A percentile compares a stretch with the other conserved stretches of the same genome.
Evolutionary conservation across 2,113 vertebrate genomes (phyloP).

Genomic region (Phoenicopterus ruber): DNA sequence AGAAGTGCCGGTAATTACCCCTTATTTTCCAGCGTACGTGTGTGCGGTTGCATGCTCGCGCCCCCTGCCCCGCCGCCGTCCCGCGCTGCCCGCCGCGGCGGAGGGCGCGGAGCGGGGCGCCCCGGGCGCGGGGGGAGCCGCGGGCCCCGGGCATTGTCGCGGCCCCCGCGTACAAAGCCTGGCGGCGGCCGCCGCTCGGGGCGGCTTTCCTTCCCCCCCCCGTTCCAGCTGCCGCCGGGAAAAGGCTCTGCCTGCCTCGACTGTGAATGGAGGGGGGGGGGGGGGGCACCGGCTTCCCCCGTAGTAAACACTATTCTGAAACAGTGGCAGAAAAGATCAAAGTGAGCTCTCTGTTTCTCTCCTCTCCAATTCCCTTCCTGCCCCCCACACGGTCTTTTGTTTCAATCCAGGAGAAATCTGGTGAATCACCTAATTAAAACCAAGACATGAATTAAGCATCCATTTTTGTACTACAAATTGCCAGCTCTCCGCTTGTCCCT

Average conservation of each 20-base stretch:
- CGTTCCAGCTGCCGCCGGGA: background rate
- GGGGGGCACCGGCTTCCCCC: slow-evolving; percentile 29
- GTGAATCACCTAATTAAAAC: slow-evolving; percentile 85
- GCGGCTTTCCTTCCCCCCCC: background rate
- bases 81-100: background rate
- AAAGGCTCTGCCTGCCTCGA: slow-evolving; percentile 34
- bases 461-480: slow-evolving; percentile 81
- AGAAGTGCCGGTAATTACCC: slow-evolving; percentile 1
- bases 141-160: slow-evolving; percentile 58
- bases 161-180: slow-evolving; percentile 66
- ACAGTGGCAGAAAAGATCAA: slow-evolving; percentile 76
- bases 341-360: slow-evolving; percentile 58
- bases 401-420: slow-evolving; percentile 77
- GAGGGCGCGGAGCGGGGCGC: background rate
- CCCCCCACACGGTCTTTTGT: slow-evolving; percentile 68
- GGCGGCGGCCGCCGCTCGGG: background rate
- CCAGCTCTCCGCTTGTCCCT: slow-evolving; percentile 73
- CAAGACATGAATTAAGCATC: slow-evolving; percentile 83
- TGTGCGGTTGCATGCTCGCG: background rate
- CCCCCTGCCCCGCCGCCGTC: background rate
- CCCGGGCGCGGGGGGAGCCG: background rate
- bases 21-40: background rate
- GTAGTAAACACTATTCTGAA: slow-evolving; percentile 66
- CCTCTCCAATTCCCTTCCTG: background rate
- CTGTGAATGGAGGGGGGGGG: slow-evolving; percentile 5